Base-by-base conservation (phyloP, 1,140 invertebrate genomes). In the Eurosta solidaginis region DNA sequence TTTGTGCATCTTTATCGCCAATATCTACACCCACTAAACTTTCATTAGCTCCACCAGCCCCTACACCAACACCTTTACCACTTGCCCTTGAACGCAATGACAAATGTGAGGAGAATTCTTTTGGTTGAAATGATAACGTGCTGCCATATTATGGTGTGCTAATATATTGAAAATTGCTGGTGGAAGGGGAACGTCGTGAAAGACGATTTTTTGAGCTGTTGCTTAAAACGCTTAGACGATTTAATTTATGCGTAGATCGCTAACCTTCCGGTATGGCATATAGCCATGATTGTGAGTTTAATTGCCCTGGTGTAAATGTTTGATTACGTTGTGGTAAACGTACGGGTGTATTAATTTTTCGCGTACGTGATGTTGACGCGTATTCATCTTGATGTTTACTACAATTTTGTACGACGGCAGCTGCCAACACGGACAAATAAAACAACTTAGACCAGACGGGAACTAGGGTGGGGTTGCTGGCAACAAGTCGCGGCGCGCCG, bases 61-160 rank as follows among this genome's bases (percentile, higher is more conserved):
- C n/a, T n/a, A n/a, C n/a, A n/a, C 33, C 59, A 20, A 78, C 75
- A 84, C 78, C 89, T 88, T 44, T 17, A 42, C 50, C 76, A 45
- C 79, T 80, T 17, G 81, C 79, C 0, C 92, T 89, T 0, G 93
- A 93, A 79, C 92, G 93, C 3, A 95, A 83, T 10, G 93, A 94
- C 63, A 94, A 90, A 49, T 94, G 94, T 3, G 93, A 95, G 0
- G 94, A 92, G 81, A 92, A 92, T 80, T 93, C 92, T 81, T 94
- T 93, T 0, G 93, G 93, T 83, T 95, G 93, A 22, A 93, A 92
- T 1, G 94, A 94, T 2, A 95, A 80, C 0, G 94, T 94, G 47
- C 94, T 95, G 0, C 94, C 94, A 81, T 95, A 94, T 83, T 94
- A 95, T 0, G 94, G 93, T 0, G 94, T 95, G 33, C 93, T 94